Evolutionary conservation across 2,797 vertebrate species (phyloP), one percentile per base, ranked within the genome.

Genomic region (Anabacerthia variegaticeps): DNA sequence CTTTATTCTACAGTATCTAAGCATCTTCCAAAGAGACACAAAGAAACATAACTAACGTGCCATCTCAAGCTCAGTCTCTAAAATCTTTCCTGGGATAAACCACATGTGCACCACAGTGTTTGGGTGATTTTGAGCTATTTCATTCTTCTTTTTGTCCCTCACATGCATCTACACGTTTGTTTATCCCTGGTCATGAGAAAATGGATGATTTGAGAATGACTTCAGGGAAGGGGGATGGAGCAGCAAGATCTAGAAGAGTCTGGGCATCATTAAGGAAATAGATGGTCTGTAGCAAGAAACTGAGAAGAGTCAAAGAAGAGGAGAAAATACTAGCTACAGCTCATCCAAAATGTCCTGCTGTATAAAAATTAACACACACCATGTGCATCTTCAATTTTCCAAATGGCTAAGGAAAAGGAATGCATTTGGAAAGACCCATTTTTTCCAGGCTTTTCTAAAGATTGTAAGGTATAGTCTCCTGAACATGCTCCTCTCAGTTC

Each of bases 141-240:
- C 43, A 21, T 68, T 77, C 16, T 76, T 83, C 43, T 43, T 88
- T 94, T 46, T 81, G 43, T 69, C 20, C 67, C 82, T 27, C 27
- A 68, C 37, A 41, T 10, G 15, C 51, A 83, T 66, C 55, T 86
- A 74, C 73, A 69, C 59, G 55, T 86, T 95, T 88, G 55, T 91
- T 94, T 90, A 83, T 62, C 55, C 62, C 92, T 72, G 92, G 87
- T 84, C 89, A 72, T 69, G 73, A 89, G 79, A 92, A 91, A 58
- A 86, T 3, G 44, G 92, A 84, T 76, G 88, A 96, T 34, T 75
- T 79, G 48, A 78, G 37, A 85, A 93, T 61, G 52, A 67, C 82
- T 79, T 86, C 18, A 0, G 66, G 79, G 49, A 94, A 93, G 43
- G 86, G 0, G 7, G 23, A 69, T 55, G 43, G 20, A 91, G 55